Base-by-base conservation (phyloP, 2,113 vertebrate species). In the Notiomystis cincta region DNA sequence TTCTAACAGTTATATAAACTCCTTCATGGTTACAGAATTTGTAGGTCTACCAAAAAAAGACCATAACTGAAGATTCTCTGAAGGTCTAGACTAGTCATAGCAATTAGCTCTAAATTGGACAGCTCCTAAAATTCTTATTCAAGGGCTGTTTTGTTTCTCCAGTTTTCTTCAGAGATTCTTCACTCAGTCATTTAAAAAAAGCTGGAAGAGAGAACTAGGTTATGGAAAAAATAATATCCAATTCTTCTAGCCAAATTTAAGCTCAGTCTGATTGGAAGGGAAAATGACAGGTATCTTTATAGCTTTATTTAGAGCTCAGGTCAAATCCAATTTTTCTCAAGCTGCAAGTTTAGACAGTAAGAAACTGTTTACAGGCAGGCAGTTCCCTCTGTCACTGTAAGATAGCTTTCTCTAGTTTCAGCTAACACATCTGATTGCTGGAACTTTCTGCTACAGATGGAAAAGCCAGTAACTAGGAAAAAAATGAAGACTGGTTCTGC, bases 261-360 rank as follows among this genome's bases (percentile, higher is more conserved):
- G 85, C 58, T 97, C 96, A 87, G 93, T 95, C 87, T 92, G 95
- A 90, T 31, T 96, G 89, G 75, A 81, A 95, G 93, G 76, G 71
- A 97, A 97, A 97, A 97, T 76, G 78, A 65, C 53, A 96, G 44
- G 21, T 89, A 91, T 95, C 89, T 89, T 96, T 79, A 90, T 5
- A 69, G 82, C 15, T 93, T 95, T 96, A 97, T 94, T 97, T 95
- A 96, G 93, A 96, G 81, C 86, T 98, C 85, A 53, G 86, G 95
- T 97, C 96, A 93, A 79, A 91, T 56, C 40, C 17, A 94, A 78
- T 97, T 96, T 91, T 96, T 94, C 93, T 96, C 87, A 97, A 96
- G 88, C 77, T 96, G 72, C 69, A 96, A 96, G 95, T 94, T 96
- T 91, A 95, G 64, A 81, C 54, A 91, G 33, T 78, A 92, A 92